Conservation (phyloP, 53 echinoderm and acorn worm genomes). For the Actinopyga echinites region DNA sequence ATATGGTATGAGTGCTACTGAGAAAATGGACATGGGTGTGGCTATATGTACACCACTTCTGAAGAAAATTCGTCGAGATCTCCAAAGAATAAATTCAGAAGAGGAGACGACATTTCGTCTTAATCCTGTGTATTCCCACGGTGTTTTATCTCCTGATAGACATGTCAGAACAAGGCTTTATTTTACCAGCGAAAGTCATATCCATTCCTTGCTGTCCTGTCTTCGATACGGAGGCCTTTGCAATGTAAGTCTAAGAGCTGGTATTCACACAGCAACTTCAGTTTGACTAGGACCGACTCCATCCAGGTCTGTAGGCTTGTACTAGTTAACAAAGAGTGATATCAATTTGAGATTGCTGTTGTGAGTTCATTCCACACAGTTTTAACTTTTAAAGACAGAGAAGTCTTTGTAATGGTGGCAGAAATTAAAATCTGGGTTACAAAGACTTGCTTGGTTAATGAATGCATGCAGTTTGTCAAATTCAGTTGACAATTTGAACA, state of each 20-base stretch:
- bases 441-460: too few species aligned
- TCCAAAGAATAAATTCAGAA: conserved; percentile 78
- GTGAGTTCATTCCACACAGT: too few species aligned
- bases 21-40: conserved; percentile 87
- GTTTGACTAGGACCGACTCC: too few species aligned
- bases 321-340: too few species aligned
- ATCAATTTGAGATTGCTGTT: too few species aligned
- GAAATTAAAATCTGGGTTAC: too few species aligned
- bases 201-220: conserved; percentile 90
- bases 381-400: too few species aligned
- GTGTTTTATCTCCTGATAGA: conserved; percentile 89
- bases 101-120: conserved; percentile 91
- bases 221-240: conserved; percentile 84
- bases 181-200: conserved; percentile 98
- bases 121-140: conserved; percentile 86
- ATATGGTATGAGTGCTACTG: conserved; percentile 78
- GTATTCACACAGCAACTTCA: too few species aligned
- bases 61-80: conserved; percentile 84
- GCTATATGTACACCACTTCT: conserved; percentile 91
- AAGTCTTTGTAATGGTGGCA: too few species aligned
- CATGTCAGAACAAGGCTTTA: conserved; percentile 93
- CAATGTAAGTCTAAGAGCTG: conserved; percentile 62
- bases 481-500: too few species aligned
- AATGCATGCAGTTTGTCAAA: too few species aligned
- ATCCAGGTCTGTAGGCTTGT: too few species aligned